Conservation (phyloP, 53 echinoderm and acorn worm species). For the Paracentrotus lividus region DNA sequence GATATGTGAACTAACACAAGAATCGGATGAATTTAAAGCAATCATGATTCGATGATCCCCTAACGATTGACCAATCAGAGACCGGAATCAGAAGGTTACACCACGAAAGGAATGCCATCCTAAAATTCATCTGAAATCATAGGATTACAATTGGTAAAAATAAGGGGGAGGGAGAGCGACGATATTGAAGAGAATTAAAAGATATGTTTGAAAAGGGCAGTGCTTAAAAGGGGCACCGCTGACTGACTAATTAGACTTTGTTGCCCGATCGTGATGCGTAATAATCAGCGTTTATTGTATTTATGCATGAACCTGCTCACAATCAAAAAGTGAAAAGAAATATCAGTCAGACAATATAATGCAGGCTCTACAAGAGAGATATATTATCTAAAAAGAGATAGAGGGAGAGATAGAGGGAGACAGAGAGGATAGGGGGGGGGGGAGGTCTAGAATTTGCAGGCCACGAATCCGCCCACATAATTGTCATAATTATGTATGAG, state of each 20-base stretch:
- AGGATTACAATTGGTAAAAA: not conserved
- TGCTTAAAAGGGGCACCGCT: not conserved
- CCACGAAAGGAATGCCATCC: not conserved
- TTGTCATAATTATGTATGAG: no score
- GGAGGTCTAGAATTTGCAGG: no score
- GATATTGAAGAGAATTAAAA: not conserved
- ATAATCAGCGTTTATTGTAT: slow-evolving; percentile 28
- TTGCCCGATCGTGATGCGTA: slow-evolving; percentile 27
- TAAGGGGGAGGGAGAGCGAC: not conserved
- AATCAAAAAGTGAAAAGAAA: not conserved
- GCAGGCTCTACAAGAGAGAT: no score
- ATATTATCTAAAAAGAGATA: not conserved
- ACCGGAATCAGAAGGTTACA: not conserved
- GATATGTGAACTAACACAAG: not conserved
- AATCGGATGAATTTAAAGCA: not conserved
- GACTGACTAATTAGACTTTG: slow-evolving; percentile 23
- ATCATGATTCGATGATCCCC: not conserved
- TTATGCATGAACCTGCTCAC: slow-evolving; percentile 2
- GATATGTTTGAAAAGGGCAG: not conserved
- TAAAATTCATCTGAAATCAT: not conserved
- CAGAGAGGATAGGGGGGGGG: not conserved
- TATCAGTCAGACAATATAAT: not conserved
- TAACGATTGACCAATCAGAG: not conserved
- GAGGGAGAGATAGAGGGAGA: not conserved
- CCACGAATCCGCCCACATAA: no score